Evolutionary conservation across 2,797 vertebrate species (phyloP), one percentile per base, ranked within the genome.

Genomic region (Loris lydekkerianus): DNA sequence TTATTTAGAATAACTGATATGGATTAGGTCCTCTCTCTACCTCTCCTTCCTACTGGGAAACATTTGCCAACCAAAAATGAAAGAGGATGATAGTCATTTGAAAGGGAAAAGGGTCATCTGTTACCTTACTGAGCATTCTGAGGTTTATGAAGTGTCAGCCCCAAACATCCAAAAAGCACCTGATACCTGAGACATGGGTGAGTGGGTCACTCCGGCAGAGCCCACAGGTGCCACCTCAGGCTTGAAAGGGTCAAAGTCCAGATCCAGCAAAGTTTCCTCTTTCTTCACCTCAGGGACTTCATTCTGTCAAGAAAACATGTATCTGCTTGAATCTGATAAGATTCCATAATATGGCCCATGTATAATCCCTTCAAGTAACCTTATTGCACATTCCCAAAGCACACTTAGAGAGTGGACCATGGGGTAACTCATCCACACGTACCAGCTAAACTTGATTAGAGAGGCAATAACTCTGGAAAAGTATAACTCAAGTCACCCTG

Each of bases 161-260:
- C 15, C 13, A 65, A 78, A 65, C 20, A 86, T 25, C 15, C 23
- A 56, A 72, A 85, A 40, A 9, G 3, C 49, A 84, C 43, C 18
- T 56, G 46, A 84, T 98, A 99, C 99, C 99, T 99, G 99, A 97
- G 99, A 99, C 97, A 99, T 99, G 20, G 99, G 99, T 5, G 99
- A 99, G 92, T 99, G 99, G 61, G 98, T 98, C 85, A 91, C 88
- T 61, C 98, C 98, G 49, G 96, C 97, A 81, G 97, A 97, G 87
- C 98, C 98, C 31, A 96, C 94, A 73, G 98, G 78, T 75, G 97
- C 97, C 84, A 67, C 96, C 91, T 99, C 99, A 27, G 99, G 99
- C 91, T 99, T 99, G 98, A 99, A 99, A 75, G 99, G 99, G 97
- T 99, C 99, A 0, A 99, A 99, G 98, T 99, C 99, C 97, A 99